Conservation (phyloP, 2,113 vertebrate species). For the Tyto alba region DNA sequence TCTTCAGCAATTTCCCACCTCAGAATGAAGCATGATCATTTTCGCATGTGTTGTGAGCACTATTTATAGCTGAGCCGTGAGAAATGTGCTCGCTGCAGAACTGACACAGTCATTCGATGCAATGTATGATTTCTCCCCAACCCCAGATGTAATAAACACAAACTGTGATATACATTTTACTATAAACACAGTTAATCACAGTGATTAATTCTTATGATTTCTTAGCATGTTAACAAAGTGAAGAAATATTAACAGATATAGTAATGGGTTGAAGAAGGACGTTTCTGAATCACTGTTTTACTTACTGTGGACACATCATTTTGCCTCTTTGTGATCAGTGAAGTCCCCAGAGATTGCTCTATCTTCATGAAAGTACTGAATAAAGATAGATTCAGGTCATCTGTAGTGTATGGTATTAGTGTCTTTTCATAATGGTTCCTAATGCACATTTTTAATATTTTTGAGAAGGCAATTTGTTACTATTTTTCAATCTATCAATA, state of each 20-base stretch:
- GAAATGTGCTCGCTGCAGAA: not conserved
- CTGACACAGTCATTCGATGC: not conserved
- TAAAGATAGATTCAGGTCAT: not conserved
- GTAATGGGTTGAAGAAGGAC: not conserved
- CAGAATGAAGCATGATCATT: not conserved
- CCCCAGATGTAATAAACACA: not conserved
- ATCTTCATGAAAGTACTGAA: not conserved
- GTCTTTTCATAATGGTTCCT: not conserved
- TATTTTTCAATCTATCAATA: not conserved
- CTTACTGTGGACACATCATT: not conserved
- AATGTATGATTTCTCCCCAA: not conserved
- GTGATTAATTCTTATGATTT: not conserved
- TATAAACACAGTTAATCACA: not conserved
- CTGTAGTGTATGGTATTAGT: not conserved
- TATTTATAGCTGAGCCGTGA: constrained; percentile 26
- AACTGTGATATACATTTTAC: not conserved
- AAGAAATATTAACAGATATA: not conserved
- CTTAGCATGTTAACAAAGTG: not conserved
- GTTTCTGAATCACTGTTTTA: not conserved
- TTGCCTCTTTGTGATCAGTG: not conserved
- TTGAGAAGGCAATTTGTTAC: not conserved
- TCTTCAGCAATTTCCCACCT: constrained; percentile 9
- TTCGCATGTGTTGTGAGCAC: constrained; percentile 12
- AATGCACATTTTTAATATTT: not conserved
- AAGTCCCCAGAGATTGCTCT: not conserved